Conservation (phyloP, 2,113 vertebrate genomes). For the Cheilinus undulatus region DNA sequence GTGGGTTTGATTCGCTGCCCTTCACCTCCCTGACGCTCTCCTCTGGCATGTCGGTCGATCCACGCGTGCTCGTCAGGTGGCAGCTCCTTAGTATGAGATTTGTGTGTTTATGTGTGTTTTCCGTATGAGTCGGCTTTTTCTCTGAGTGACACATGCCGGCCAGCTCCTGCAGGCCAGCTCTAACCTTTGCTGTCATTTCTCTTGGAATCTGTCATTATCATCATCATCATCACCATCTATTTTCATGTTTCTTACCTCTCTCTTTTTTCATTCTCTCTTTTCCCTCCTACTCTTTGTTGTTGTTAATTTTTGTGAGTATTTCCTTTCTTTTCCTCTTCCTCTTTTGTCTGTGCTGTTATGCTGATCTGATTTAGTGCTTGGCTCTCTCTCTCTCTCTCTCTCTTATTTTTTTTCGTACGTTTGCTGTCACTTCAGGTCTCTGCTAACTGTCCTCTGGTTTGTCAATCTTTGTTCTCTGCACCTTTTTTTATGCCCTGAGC, state of each 20-base stretch:
- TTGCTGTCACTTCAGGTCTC: constrained; percentile 12
- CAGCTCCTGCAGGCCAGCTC: constrained; percentile 49
- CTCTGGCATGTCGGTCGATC: constrained; percentile 19
- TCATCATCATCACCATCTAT: constrained; percentile 29
- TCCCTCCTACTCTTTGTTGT: constrained; percentile 1
- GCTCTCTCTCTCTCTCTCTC: not conserved
- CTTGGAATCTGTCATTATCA: constrained; percentile 47
- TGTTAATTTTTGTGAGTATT: constrained; percentile 7
- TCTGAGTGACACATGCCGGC: constrained; percentile 64
- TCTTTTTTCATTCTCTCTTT: not conserved
- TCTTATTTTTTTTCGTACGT: constrained; percentile 17
- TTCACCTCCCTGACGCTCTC: constrained; percentile 41
- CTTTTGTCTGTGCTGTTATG: constrained; percentile 20
- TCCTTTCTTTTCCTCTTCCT: constrained; percentile 29
- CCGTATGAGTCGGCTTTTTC: constrained; percentile 21
- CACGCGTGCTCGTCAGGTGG: constrained; percentile 31
- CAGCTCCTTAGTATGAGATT: constrained; percentile 16
- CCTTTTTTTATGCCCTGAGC: not conserved
- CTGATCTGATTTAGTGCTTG: constrained; percentile 20
- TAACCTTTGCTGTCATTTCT: constrained; percentile 75
- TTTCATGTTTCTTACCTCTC: constrained; percentile 5
- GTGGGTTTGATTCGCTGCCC: constrained; percentile 63
- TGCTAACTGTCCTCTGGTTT: constrained; percentile 29
- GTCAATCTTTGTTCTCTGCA: constrained; percentile 23
- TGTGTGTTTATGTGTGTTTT: constrained; percentile 17